Conservation (phyloP, 2,888 invertebrate genomes). For the Rugalucina vietnamica region DNA sequence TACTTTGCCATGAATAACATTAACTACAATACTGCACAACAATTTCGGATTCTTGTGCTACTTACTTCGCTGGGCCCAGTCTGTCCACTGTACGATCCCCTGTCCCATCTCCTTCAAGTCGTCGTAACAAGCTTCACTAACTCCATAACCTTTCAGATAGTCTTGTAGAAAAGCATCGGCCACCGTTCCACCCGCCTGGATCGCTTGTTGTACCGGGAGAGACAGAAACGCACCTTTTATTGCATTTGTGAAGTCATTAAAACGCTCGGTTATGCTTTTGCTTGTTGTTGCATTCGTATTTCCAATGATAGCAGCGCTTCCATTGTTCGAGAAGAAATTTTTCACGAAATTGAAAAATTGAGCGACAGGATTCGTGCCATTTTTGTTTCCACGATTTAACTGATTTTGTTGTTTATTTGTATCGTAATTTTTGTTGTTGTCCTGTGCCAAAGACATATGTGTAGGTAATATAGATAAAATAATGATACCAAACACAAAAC, state of each 20-base stretch:
- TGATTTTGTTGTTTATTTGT: too few species aligned
- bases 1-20: background rate
- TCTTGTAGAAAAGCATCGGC: background rate
- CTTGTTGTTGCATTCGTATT: too few species aligned
- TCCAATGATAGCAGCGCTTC: too few species aligned
- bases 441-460: too few species aligned
- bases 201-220: background rate
- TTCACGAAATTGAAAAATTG: too few species aligned
- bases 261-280: too few species aligned
- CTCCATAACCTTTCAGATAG: background rate
- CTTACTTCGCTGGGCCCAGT: constrained; percentile 24
- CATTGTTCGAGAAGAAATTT: too few species aligned
- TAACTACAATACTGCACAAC: background rate
- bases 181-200: background rate
- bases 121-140: background rate
- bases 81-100: background rate
- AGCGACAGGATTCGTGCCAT: too few species aligned
- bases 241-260: background rate
- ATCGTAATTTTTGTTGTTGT: too few species aligned
- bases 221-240: background rate
- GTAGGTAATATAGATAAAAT: too few species aligned
- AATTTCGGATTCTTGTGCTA: background rate
- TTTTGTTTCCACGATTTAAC: too few species aligned
- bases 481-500: too few species aligned
- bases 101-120: constrained; percentile 1